A percentile compares a stretch with the other conserved stretches of the same genome.
phyloP scores from a whole-genome alignment of 2,797 vertebrate genomes.

The Melanotaenia pygmaea region DNA sequence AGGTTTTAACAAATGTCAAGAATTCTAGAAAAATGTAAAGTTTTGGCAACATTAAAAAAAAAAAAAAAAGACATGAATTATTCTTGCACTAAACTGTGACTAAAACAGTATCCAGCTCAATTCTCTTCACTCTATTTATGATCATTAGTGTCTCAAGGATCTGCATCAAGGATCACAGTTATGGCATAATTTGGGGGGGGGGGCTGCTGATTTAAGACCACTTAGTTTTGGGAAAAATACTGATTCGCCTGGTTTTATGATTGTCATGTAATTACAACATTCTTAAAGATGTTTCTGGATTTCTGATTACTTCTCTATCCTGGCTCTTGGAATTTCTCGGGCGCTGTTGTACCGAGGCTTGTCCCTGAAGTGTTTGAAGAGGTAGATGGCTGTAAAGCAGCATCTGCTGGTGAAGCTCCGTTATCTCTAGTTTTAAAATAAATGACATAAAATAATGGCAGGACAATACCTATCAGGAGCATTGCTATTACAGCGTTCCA shows the following conservation, averaged over 20 bases:
- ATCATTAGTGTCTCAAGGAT: neutral
- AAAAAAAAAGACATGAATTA: neutral
- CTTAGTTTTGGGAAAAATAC: slow-evolving; percentile 14
- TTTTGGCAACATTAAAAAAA: neutral
- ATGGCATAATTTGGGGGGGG: neutral
- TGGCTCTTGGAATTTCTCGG: slow-evolving; percentile 35
- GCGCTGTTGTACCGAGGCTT: slow-evolving; percentile 10
- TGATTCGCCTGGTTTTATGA: slow-evolving; percentile 18
- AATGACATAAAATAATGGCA: slow-evolving; percentile 93
- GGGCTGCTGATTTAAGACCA: neutral
- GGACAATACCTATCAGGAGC: slow-evolving; percentile 90
- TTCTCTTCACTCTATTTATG: neutral
- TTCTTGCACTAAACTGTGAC: slow-evolving; percentile 5
- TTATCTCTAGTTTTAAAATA: slow-evolving; percentile 90
- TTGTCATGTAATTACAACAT: slow-evolving; percentile 10
- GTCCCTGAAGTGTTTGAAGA: slow-evolving; percentile 53
- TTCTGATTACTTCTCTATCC: slow-evolving; percentile 28
- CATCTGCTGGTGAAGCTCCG: slow-evolving; percentile 34
- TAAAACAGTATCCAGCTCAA: neutral
- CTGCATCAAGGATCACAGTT: slow-evolving; percentile 7
- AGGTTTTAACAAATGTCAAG: neutral
- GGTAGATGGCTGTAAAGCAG: slow-evolving; percentile 9
- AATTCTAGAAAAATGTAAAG: neutral
- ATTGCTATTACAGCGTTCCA: slow-evolving; percentile 94
- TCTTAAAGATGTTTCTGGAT: slow-evolving; percentile 11